Evolutionary conservation across 2,113 vertebrate species (phyloP), one percentile per base, ranked within the genome.

Genomic region (Etheostoma spectabile): DNA sequence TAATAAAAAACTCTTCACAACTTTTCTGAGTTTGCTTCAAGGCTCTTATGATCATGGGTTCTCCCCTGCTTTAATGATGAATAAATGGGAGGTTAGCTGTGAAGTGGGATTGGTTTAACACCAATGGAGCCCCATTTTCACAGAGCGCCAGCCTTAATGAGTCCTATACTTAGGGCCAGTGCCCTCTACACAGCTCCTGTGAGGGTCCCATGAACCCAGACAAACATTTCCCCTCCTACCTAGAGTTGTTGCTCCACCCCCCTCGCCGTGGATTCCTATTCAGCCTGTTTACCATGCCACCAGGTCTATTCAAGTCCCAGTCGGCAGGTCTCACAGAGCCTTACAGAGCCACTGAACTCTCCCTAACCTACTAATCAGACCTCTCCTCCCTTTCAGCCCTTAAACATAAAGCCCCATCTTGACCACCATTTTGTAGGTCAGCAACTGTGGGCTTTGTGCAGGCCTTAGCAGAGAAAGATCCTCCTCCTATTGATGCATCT

Each of bases 351-450:
- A 76, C 86, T 93, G 93, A 94, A 93, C 92, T 93, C 90, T 94
- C 80, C 75, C 92, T 93, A 94, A 93, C 92, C 91, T 83, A 89
- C 93, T 94, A 94, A 92, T 94, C 93, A 93, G 95, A 92, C 91
- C 92, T 93, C 92, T 92, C 92, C 92, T 94, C 94, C 92, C 89
- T 93, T 94, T 93, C 93, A 94, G 88, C 75, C 87, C 59, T 77
- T 57, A 61, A 88, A 91, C 91, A 95, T 93, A 95, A 95, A 93
- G 90, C 89, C 89, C 85, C 86, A 88, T 92, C 92, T 94, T 94
- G 92, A 95, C 94, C 94, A 95, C 90, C 92, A 92, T 95, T 95
- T 96, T 95, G 89, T 95, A 95, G 94, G 93, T 95, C 94, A 95
- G 90, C 90, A 88, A 88, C 92, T 88, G 89, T 90, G 90, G 84